Conservation (phyloP, 2,888 invertebrate genomes). For the Drosophila mimetica region DNA sequence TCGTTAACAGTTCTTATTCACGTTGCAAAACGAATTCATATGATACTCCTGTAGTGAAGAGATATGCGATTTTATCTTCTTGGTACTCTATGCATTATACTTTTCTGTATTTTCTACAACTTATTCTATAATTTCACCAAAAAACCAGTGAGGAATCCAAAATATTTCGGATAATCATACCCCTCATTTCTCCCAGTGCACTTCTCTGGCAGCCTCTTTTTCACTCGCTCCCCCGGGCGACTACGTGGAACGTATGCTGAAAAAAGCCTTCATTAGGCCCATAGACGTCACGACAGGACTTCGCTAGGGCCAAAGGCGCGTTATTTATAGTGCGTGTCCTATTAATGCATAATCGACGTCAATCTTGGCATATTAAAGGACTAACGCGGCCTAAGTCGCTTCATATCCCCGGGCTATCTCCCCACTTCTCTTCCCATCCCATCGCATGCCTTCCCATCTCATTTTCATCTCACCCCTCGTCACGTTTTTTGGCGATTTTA, state of each 20-base stretch:
- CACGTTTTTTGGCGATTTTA: constrained; percentile 44
- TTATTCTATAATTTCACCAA: no score
- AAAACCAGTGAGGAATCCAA: no score
- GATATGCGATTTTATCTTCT: no score
- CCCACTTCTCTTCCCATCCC: background rate
- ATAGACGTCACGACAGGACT: constrained; percentile 70
- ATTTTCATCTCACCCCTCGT: constrained; percentile 14
- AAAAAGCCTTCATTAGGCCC: constrained; percentile 73
- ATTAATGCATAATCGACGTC: constrained; percentile 76
- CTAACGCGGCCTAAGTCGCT: constrained; percentile 60
- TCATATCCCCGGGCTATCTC: constrained; percentile 28
- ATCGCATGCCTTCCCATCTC: no score
- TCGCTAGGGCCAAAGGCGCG: constrained; percentile 57
- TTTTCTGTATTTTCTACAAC: no score
- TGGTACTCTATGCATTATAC: no score
- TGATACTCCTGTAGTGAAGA: no score
- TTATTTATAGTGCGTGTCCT: constrained; percentile 76
- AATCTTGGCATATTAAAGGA: constrained; percentile 77
- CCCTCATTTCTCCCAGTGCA: background rate
- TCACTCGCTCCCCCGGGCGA: constrained; percentile 30
- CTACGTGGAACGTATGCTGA: constrained; percentile 67
- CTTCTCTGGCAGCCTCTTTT: constrained; percentile 28
- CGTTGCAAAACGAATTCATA: no score
- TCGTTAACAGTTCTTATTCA: no score
- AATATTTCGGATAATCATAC: background rate